Evolutionary conservation across 2,888 invertebrate genomes (phyloP).

Genomic region (Fragum whitleyi): DNA sequence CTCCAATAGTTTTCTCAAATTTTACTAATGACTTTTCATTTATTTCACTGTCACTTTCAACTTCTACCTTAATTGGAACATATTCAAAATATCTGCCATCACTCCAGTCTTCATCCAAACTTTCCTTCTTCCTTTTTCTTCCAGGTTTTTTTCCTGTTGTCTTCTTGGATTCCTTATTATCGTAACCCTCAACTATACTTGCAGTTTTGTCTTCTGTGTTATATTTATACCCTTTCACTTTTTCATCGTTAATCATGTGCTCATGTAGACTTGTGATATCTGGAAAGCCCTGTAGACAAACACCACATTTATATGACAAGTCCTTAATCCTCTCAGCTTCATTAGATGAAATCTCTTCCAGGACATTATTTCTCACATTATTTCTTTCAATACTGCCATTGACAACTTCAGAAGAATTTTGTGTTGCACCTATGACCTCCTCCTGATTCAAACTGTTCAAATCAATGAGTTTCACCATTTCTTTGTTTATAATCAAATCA

Average conservation of each 20-base stretch:
- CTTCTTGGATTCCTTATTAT: background rate
- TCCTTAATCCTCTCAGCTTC: background rate
- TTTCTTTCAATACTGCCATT: too few relatives aligned
- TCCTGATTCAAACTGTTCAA: too few relatives aligned
- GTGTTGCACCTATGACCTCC: too few relatives aligned
- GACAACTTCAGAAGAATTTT: too few relatives aligned
- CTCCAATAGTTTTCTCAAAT: constrained; percentile 1
- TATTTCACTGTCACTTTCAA: constrained; percentile 9
- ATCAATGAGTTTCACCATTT: too few relatives aligned
- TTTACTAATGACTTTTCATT: background rate
- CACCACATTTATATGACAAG: constrained; percentile 37
- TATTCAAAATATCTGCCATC: background rate
- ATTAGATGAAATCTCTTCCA: background rate
- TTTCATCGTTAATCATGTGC: constrained; percentile 56
- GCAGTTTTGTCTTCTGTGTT: constrained; percentile 42
- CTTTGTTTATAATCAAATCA: too few relatives aligned
- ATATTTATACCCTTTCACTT: constrained; percentile 47
- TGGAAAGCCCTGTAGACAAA: constrained; percentile 38
- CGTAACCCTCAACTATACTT: background rate
- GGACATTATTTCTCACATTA: too few relatives aligned
- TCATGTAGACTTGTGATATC: constrained; percentile 52
- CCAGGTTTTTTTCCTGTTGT: background rate
- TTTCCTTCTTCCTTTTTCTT: constrained; percentile 3
- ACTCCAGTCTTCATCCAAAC: background rate
- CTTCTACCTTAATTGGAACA: background rate